These are phyloP conservation scores for Eclectus roratus DNA, from an alignment of 2,113 vertebrate genomes.

Conservation along the genomic window DNA sequence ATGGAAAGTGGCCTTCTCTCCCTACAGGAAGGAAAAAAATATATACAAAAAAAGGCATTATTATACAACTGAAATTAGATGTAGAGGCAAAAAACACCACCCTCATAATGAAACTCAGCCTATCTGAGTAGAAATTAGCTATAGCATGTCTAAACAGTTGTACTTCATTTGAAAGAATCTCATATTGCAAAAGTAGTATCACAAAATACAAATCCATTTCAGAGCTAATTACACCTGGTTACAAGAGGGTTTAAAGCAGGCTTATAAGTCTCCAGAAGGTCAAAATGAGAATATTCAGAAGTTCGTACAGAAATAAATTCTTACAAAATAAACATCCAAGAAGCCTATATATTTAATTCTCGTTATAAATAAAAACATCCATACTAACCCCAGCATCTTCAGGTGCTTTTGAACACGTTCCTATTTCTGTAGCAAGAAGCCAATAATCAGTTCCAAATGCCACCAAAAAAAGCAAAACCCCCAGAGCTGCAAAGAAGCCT, in stretches of 20 bases:
- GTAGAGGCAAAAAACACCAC: neutral
- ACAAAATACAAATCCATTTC: neutral
- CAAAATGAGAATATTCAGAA: neutral
- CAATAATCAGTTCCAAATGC: conserved; percentile 98
- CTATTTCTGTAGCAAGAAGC: conserved; percentile 88
- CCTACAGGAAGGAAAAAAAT: neutral
- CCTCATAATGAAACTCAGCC: neutral
- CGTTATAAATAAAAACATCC: conserved; percentile 37
- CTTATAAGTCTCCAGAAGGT: neutral
- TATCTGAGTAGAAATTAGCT: neutral
- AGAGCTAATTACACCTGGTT: neutral
- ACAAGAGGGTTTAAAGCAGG: neutral
- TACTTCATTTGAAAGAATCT: neutral
- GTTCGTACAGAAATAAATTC: neutral
- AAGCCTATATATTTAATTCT: neutral
- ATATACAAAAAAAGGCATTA: neutral
- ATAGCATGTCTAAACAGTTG: neutral
- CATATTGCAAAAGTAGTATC: neutral
- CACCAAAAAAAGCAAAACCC: conserved; percentile 86
- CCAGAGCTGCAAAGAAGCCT: conserved; percentile 91
- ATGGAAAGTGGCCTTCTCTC: conserved; percentile 76
- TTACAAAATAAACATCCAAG: neutral
- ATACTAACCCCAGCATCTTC: conserved; percentile 64
- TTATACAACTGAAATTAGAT: neutral
- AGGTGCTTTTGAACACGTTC: conserved; percentile 75